Evolutionary conservation across 2,113 vertebrate genomes (phyloP), one percentile per base, ranked within the genome.

Genomic region (Corvus hawaiiensis): DNA sequence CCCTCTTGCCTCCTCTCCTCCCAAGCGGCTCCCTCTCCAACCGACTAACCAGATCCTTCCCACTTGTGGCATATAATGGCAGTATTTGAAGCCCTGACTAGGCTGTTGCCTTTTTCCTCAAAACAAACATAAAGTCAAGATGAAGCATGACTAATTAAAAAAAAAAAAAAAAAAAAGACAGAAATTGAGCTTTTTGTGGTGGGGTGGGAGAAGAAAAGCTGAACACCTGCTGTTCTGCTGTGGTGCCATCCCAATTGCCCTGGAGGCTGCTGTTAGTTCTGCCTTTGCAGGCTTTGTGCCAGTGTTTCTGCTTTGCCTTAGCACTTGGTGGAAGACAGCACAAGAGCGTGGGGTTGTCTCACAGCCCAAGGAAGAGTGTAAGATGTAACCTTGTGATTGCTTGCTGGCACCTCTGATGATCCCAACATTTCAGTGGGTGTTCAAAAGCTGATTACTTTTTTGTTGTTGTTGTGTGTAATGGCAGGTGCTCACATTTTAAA

Each of bases 61-160:
- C 88, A 78, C 88, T 94, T 94, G 88, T 77, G 58, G 88, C 64
- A 67, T 64, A n/a, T 35, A 87, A 64, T 27, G 14, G 64, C 83
- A 90, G 64, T 7, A 69, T 86, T 56, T 86, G 82, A 95, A 94
- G 52, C 64, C 33, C 35, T 52, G 62, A 41, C 1, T 39, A 63
- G 68, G 55, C 76, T 63, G 35, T 67, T 93, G 79, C 56, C 89
- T 87, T 62, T 66, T 94, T 76, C n/a, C 87, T 91, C 75, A 89
- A 95, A 89, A 91, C 68, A 95, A 95, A 92, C 88, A 90, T 80
- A 15, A 76, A 88, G 41, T 93, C 85, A 93, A 92, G 96, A 88
- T 0, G 33, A 84, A 94, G 76, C 89, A 48, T 48, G 85, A 84
- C 52, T 86, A 48, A 59, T 41, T 84, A 10, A n/a, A 35, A 20